Percentiles rank a stretch among this genome's conserved stretches.
Evolutionary conservation across 2,797 vertebrate genomes (phyloP).

Genomic region (Lophura swinhoii): DNA sequence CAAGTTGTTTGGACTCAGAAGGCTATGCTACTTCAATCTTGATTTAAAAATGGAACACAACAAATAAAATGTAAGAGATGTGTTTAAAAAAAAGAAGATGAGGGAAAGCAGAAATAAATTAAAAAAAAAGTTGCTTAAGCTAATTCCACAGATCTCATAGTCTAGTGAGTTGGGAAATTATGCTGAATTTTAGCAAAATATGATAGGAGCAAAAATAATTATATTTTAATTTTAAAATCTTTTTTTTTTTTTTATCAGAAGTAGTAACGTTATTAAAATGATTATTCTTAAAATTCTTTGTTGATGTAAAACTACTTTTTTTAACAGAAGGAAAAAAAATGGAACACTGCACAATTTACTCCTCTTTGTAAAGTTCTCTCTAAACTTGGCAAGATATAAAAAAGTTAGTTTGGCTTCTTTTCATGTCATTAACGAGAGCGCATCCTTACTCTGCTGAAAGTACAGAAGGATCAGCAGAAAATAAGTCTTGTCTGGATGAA

Average conservation of each 20-base stretch:
- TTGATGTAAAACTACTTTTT: background rate
- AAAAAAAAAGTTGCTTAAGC: background rate
- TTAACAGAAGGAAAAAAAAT: background rate
- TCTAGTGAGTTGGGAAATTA: background rate
- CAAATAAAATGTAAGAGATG: background rate
- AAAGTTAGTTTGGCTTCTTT: background rate
- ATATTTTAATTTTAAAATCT: background rate
- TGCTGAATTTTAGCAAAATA: background rate
- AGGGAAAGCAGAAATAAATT: background rate
- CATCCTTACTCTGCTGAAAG: background rate
- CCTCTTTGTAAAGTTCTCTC: background rate
- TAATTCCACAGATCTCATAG: background rate
- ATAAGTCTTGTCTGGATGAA: background rate
- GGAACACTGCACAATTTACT: background rate
- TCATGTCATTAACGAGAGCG: background rate
- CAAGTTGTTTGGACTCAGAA: background rate
- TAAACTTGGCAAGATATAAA: background rate
- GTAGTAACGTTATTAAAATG: background rate
- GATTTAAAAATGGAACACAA: background rate
- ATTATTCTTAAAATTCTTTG: fast-evolving
- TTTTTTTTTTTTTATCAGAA: background rate
- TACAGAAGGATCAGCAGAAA: background rate
- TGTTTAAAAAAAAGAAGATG: background rate
- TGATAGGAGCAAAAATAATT: background rate
- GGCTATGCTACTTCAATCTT: background rate